Conservation (phyloP, 2,113 vertebrate species). For the Zosterops borbonicus region DNA sequence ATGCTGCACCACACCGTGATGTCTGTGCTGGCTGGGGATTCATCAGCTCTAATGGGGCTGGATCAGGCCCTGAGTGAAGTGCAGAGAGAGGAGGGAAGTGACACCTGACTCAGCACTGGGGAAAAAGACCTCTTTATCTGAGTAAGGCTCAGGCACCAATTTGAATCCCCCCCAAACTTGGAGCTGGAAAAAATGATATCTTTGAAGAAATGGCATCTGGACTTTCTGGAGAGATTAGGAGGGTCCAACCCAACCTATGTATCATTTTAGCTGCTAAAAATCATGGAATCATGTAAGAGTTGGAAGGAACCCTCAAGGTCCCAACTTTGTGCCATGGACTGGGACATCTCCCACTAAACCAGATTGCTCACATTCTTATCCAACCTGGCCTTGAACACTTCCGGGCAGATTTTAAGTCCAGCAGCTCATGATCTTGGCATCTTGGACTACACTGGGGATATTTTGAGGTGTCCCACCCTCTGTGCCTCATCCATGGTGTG, state of each 20-base stretch:
- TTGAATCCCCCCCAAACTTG: neutral
- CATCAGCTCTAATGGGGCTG: conserved; percentile 21
- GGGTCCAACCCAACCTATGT: neutral
- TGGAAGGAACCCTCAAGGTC: neutral
- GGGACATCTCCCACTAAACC: neutral
- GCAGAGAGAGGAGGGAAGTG: neutral
- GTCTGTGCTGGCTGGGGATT: neutral
- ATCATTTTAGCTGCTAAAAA: neutral
- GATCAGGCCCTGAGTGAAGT: neutral
- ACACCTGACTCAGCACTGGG: conserved; percentile 44
- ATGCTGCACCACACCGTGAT: conserved; percentile 12
- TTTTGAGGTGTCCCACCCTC: accelerated
- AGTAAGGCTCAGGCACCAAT: accelerated
- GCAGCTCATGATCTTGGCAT: neutral
- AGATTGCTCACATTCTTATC: too few species aligned
- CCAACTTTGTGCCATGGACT: neutral
- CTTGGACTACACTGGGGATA: neutral
- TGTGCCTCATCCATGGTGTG: neutral
- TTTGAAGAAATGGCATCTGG: neutral
- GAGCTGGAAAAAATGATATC: neutral
- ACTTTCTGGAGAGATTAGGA: neutral
- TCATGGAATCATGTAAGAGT: neutral
- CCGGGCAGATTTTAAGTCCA: neutral
- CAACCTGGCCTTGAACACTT: neutral
- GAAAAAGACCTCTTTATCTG: neutral